Evolutionary conservation across 2,113 vertebrate genomes (phyloP), one percentile per base, ranked within the genome.

Genomic region (Lipophrys pholis): DNA sequence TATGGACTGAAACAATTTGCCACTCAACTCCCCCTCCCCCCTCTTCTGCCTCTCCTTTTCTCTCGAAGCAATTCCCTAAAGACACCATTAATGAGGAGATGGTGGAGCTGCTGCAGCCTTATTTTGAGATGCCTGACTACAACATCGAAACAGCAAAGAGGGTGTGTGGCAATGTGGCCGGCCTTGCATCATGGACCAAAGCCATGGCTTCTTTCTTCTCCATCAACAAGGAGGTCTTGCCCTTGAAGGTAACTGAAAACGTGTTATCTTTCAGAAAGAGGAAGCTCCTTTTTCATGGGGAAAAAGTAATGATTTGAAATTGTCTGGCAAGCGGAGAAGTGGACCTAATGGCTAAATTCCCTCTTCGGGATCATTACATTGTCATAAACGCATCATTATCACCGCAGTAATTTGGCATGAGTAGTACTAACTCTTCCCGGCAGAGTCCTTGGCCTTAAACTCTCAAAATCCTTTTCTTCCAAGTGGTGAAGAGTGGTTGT

Each of bases 101-200:
- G 46, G 95, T 98, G 75, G 97, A 99, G 77, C 91, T 99, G 66
- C 91, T 99, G 86, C 90, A 62, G 69, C 97, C 98, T 6, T 99
- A 99, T 89, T 99, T 99, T 76, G 95, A 96, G 76, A 97, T 98
- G 97, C 43, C 69, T 0, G 97, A 99, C 91, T 99, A 98, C 86
- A 97, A 97, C 83, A 97, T 96, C 1, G 97, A 99, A 84, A 98
- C 95, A 11, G 97, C 97, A 11, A 96, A 92, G 69, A 93, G 96
- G 7, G 96, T 98, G 0, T 98, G 97, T 77, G 97, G 97, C 8
- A 98, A 99, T 40, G 95, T 98, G 70, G 96, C 97, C 0, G 97
- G 97, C 16, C 96, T 99, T 56, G 97, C 96, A 67, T 97, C 97
- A 3, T 99, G 97, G 97, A 99, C 97, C 1, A 97, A 96, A 92